Evolutionary conservation across 2,888 invertebrate species (phyloP), one percentile per base, ranked within the genome.

Genomic region (Synanthedon andrenaeformis): DNA sequence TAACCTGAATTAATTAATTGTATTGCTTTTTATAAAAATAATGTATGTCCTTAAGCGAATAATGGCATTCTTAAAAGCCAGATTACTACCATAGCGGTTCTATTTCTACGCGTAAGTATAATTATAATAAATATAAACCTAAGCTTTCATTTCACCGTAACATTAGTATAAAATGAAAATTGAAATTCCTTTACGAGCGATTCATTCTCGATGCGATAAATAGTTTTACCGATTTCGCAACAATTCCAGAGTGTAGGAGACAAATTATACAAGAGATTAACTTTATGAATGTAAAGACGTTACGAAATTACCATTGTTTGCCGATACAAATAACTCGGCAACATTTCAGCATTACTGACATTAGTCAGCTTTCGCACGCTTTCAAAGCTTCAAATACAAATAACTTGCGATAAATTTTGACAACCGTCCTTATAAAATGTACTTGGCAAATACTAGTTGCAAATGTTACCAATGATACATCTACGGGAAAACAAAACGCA

Each of bases 191-290:
- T 14, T 14, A 14, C 45, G 35, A 45, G 11, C 45, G 13, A 45
- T 13, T 45, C 45, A 45, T 8, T 14, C 35, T 35, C n/a, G 45
- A 45, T 45, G 13, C 45, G 14, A 45, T 13, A 49, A 49, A 49
- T 50, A 49, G 48, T 49, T 52, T 55, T 49, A 53, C 52, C 42
- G 51, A 56, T 58, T 59, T 59, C 57, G 59, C 54, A 59, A 59
- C 50, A 13, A 55, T 55, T 49, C 19, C 49, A 19, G 56, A 63
- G 69, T 72, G 76, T 79, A 77, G 78, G 77, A 77, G 79, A 76
- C 70, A 73, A 78, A 78, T 76, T 76, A 74, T 79, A 67, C 70
- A 59, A 54, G 61, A 69, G 69, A 77, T 77, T 74, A 74, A 65
- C 70, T 45, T 23, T 69, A 75, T 72, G 72, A 71, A 72, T 74